Evolutionary conservation across 37 sponge, comb jelly and placozoan species (phyloP), one percentile per base, ranked within the genome.

Genomic region (Ephydatia muelleri): DNA sequence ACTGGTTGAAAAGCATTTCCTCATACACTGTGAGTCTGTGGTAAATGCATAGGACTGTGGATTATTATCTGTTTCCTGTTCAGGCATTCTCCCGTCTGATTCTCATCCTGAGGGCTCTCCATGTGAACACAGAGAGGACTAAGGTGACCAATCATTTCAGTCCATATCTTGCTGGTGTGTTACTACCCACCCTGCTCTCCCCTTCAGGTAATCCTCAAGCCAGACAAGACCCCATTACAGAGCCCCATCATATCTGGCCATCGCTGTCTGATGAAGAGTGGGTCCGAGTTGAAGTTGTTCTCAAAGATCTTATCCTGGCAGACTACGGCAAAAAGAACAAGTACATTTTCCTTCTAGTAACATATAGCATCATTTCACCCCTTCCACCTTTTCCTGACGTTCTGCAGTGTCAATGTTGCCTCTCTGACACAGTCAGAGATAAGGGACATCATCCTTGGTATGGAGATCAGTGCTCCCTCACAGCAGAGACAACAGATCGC

Each of bases 261-360:
- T 82, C 96, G 4, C 91, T 99, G 14, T 73, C 78, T 32, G 99
- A 99, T 68, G 97, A 99, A 79, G 97, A 99, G 75, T 99, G 99
- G 99, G 95, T 97, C 67, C 86, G 93, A 66, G 94, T 99, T 12
- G 99, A 99, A 86, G 97, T 96, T 0, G 89, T 90, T 25, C 90
- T 99, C 80, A 99, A 99, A 81, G 99, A 99, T 57, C 92, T 99
- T 81, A 99, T 99, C 77, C 82, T 99, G 39, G 95, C 97, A 25
- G 99, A 99, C 85, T 99, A 99, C 80, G 97, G 99, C 78, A 99
- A 99, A 95, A 99, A 99, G 79, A 99, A 99, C 91, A 99, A 98
- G 96, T 95, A 11, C 68, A 26, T 49, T 43, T 16, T 71, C 30
- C 8, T 2, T 35, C 22, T 21, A 13, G 66, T 31, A 25, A 48